Evolutionary conservation across 2,888 invertebrate species (phyloP), one percentile per base, ranked within the genome.

Genomic region (Lasioglossum marginatum): DNA sequence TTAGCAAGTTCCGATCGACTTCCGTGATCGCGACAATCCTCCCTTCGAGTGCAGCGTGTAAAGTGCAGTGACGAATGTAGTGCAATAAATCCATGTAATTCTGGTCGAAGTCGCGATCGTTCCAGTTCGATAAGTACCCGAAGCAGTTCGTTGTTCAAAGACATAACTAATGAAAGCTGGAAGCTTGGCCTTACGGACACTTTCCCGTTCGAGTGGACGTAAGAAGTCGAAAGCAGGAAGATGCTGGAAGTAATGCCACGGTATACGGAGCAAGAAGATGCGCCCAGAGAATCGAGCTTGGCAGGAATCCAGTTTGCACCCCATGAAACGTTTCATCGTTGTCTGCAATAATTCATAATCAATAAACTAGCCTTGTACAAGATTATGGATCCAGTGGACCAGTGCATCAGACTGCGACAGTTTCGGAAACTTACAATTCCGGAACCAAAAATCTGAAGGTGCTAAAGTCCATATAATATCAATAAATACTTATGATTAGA

Each of bases 241-340:
- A 81, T 82, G 84, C 63, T 79, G 79, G 72, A 80, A 84, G 72
- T 79, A 87, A 82, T 82, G 80, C 75, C 78, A 76, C 76, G 14
- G 79, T 76, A 78, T 75, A 70, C 75, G 60, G 66, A n/a, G 76
- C 77, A 71, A 70, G 68, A 73, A 81, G 63, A 68, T 71, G 19
- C 63, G 14, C 52, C 40, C 37, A 45, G 45, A 23, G 87, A 83
- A 84, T 90, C 86, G 80, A 83, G 86, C 78, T 88, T 92, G 91
- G 92, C 92, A 90, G 60, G 77, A 83, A 83, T 92, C 92, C 92
- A 92, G 90, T 88, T 91, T 89, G 88, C 88, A 88, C 86, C 79
- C 85, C 79, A 81, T 85, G 79, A 87, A 89, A 86, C 87, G 87
- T 89, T 82, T 87, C 73, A 31, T 27, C 83, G 74, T 87, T 87